These are phyloP conservation scores for Myanophis thanlyinensis DNA, from an alignment of 2,113 vertebrate genomes.

Conservation along the genomic window DNA sequence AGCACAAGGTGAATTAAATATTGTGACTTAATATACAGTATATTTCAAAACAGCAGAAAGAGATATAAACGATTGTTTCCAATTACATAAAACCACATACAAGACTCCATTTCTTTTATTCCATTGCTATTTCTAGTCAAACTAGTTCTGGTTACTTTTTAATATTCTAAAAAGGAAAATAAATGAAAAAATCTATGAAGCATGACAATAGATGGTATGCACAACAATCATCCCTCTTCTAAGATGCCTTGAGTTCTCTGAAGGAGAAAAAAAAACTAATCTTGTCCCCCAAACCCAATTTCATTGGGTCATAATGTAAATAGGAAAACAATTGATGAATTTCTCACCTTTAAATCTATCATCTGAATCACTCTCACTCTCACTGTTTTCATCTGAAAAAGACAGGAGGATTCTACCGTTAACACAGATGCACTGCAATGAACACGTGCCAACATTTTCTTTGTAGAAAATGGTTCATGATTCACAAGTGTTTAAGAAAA, in stretches of 20 bases:
- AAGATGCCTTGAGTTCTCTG: neutral
- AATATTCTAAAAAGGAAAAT: neutral
- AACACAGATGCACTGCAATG: constrained; percentile 26
- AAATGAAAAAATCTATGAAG: neutral
- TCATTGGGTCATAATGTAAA: neutral
- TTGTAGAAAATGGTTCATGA: constrained; percentile 2
- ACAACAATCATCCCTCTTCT: neutral
- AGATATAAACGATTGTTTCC: neutral
- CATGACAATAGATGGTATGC: neutral
- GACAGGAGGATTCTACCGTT: constrained; percentile 52
- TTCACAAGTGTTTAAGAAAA: neutral
- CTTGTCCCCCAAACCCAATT: neutral
- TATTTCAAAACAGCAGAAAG: neutral
- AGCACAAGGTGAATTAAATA: neutral
- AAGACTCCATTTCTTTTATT: neutral
- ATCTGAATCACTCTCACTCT: constrained; percentile 98
- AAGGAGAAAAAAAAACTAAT: neutral
- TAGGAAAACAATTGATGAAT: neutral
- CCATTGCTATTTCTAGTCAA: neutral
- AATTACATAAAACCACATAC: neutral
- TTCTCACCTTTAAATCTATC: constrained; percentile 98
- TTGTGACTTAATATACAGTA: neutral
- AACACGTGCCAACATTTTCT: neutral
- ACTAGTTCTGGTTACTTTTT: neutral
- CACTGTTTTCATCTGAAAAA: constrained; percentile 95